phyloP scores from a whole-genome alignment of 2,113 vertebrate genomes.

The Sinocyclocheilus anshuiensis region DNA sequence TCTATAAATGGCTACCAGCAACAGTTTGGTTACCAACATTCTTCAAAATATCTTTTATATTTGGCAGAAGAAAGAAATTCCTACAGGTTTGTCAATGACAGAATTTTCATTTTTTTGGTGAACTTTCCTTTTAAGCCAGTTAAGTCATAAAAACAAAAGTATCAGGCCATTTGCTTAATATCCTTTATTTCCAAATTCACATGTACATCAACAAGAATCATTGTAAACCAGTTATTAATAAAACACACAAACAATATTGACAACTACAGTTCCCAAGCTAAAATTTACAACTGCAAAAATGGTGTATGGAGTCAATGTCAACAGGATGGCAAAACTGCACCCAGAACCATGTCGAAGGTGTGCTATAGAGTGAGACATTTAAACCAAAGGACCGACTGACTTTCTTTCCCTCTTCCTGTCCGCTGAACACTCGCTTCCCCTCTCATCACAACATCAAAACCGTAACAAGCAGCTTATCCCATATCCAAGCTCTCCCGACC shows the following conservation, averaged over 20 bases:
- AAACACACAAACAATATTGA: constrained; percentile 91
- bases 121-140: too few relatives aligned
- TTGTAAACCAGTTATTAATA: constrained; percentile 94
- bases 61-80: too few relatives aligned
- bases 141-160: background rate
- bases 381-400: constrained; percentile 46
- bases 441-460: constrained; percentile 21
- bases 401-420: constrained; percentile 58
- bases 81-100: too few relatives aligned
- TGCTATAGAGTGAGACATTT: constrained; percentile 51
- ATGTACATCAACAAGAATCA: constrained; percentile 90
- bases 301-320: constrained; percentile 65
- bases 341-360: constrained; percentile 47
- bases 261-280: constrained; percentile 93
- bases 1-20: too few relatives aligned
- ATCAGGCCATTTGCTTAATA: constrained; percentile 69
- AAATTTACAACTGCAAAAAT: constrained; percentile 80
- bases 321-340: constrained; percentile 68
- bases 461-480: background rate
- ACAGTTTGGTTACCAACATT: too few relatives aligned
- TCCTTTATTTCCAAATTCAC: constrained; percentile 99
- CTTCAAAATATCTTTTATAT: too few relatives aligned
- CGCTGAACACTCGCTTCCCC: background rate
- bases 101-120: too few relatives aligned
- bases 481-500: background rate